Percentiles rank a stretch among this genome's conserved stretches.
Conservation (phyloP, 2,888 invertebrate genomes). For the Amiota mariae region DNA sequence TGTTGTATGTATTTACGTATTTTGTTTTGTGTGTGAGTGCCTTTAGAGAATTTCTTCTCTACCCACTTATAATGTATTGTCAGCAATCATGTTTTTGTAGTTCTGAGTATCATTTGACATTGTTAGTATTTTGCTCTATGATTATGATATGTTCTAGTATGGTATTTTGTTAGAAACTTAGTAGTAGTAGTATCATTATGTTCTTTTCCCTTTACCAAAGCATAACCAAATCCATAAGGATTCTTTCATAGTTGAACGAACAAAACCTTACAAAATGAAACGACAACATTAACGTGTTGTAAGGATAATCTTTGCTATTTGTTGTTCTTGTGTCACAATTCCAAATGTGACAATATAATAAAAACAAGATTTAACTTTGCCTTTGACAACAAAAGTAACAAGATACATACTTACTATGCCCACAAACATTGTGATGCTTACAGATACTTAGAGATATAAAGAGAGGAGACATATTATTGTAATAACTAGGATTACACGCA, state of each 20-base stretch:
- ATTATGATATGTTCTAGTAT: slow-evolving; percentile 20
- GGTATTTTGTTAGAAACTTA: slow-evolving; percentile 11
- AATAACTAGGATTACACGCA: slow-evolving; percentile 40
- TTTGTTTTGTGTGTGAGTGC: slow-evolving; percentile 44
- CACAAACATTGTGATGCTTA: slow-evolving; percentile 7
- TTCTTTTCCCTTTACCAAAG: too few species aligned
- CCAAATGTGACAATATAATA: slow-evolving; percentile 8
- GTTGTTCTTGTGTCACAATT: not conserved
- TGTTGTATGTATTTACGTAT: slow-evolving; percentile 49
- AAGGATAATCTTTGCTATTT: slow-evolving; percentile 4
- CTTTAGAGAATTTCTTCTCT: too few species aligned
- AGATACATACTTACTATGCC: slow-evolving; percentile 41
- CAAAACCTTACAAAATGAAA: too few species aligned
- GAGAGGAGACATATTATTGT: slow-evolving; percentile 25
- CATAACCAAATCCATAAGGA: too few species aligned
- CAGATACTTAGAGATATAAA: slow-evolving; percentile 5
- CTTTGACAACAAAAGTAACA: slow-evolving; percentile 47
- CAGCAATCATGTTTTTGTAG: slow-evolving; percentile 24
- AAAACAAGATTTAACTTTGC: slow-evolving; percentile 40
- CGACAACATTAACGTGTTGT: slow-evolving; percentile 4
- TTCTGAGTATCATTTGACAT: not conserved
- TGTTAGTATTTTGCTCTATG: slow-evolving; percentile 20
- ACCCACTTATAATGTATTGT: slow-evolving; percentile 8
- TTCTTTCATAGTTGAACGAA: too few species aligned
- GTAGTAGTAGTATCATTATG: too few species aligned